Percentiles rank a stretch among this genome's conserved stretches.
phyloP scores from a whole-genome alignment of 23 tunicate species.

The Halocynthia aurantium region DNA sequence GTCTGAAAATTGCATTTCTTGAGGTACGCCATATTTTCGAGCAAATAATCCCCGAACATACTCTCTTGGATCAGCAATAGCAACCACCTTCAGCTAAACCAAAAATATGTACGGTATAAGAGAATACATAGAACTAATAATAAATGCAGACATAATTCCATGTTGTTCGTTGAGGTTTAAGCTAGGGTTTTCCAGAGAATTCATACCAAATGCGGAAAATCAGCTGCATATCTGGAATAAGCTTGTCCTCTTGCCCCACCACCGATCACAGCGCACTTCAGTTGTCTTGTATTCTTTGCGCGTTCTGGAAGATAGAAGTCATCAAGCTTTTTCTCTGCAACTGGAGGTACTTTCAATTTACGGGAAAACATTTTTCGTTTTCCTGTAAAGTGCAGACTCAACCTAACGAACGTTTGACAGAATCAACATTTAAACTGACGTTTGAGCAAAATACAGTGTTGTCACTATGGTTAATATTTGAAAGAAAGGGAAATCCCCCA shows the following conservation, averaged over 20 bases:
- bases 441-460: too few species aligned
- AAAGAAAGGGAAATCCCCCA: too few species aligned
- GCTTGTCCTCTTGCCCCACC: constrained; percentile 53
- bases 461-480: too few species aligned
- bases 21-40: constrained; percentile 16
- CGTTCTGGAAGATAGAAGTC: constrained; percentile 47
- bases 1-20: constrained; percentile 20
- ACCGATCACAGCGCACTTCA: constrained; percentile 47
- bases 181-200: too few species aligned
- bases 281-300: constrained; percentile 38
- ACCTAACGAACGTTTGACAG: too few species aligned
- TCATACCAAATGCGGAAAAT: constrained; percentile 53
- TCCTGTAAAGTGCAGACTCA: too few species aligned
- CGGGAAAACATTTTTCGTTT: too few species aligned
- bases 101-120: background rate
- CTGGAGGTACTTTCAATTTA: too few species aligned
- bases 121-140: too few species aligned
- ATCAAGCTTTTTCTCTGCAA: constrained; percentile 22
- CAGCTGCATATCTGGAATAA: constrained; percentile 37
- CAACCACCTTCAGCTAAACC: constrained; percentile 44
- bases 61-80: constrained; percentile 43
- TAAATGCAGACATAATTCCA: too few species aligned
- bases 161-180: too few species aligned
- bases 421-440: too few species aligned
- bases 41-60: constrained; percentile 19